Evolutionary conservation across 1,140 invertebrate genomes (phyloP).

Genomic region (Pinna nobilis): DNA sequence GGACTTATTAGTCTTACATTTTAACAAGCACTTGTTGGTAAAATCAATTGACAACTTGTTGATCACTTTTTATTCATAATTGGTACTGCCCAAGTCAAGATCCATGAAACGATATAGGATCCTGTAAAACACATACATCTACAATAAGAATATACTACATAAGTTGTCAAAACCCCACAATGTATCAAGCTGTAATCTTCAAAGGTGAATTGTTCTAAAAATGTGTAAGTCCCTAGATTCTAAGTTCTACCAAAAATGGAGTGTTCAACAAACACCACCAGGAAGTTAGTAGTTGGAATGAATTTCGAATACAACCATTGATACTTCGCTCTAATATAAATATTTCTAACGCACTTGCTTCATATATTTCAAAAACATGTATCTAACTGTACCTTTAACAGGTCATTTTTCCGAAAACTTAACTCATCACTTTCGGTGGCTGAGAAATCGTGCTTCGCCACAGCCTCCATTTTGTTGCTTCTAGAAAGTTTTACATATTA

Average conservation of each 20-base stretch:
- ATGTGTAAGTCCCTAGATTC: background rate
- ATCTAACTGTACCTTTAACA: conserved; percentile 87
- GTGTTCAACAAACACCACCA: conserved; percentile 4
- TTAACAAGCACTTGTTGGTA: too few relatives aligned
- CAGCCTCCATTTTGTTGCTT: conserved; percentile 90
- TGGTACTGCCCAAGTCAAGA: too few relatives aligned
- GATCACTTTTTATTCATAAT: too few relatives aligned
- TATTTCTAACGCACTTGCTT: background rate
- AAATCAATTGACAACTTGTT: too few relatives aligned
- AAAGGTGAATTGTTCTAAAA: background rate
- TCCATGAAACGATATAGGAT: too few relatives aligned
- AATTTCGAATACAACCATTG: background rate
- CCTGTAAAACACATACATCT: too few relatives aligned
- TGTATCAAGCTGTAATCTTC: too few relatives aligned
- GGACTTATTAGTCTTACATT: too few relatives aligned
- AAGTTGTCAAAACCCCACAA: too few relatives aligned
- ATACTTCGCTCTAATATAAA: background rate
- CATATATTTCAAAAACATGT: background rate
- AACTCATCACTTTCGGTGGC: conserved; percentile 99
- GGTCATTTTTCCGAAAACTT: conserved; percentile 95
- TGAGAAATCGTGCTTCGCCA: conserved; percentile 98
- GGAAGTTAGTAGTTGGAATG: conserved; percentile 10
- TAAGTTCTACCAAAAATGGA: background rate
- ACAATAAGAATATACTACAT: too few relatives aligned
- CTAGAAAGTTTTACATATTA: background rate